Base-by-base conservation (phyloP, 2,797 vertebrate species). In the Gephyroberyx darwinii region DNA sequence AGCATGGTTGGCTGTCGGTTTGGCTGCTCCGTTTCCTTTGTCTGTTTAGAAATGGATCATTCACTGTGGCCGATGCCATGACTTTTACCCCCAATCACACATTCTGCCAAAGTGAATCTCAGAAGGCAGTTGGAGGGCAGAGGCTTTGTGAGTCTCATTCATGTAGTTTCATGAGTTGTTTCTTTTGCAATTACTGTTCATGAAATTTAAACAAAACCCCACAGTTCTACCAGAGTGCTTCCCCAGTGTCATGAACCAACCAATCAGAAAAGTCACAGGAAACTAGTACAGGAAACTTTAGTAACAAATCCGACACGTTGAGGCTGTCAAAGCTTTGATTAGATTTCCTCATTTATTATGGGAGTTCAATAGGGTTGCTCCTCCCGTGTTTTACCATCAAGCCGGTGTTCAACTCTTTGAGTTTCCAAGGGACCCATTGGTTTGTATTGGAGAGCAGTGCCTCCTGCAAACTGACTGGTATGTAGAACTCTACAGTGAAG, bases 41-140 rank as follows among this genome's bases (percentile, higher is more conserved):
- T 67, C 22, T 59, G 30, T 74, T 78, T 64, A 8, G 30, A 78
- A 65, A 71, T 48, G 52, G 53, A 61, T 61, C 5, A 9, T 52
- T 58, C 43, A 8, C 41, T 22, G 61, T 10, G 2, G 26, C 6
- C 0, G 7, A 39, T 56, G 61, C 56, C 26, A 5, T 4, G 30
- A 65, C 22, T 14, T 60, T 19, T 48, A 62, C 52, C 39, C 22
- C 8, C 10, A 17, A 48, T 71, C 56, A 41, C 17, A 53, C 58
- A 3, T 22, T 19, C 5, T 17, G 35, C 70, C 52, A 69, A 60
- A 62, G 2, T 20, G 45, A 2, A 35, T 17, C 62, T 47, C 0
- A 31, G 2, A 20, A 16, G 12, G 39, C 8, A 8, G 33, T 7
- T 5, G 19, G 30, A n/a, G 37, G 22, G 3, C 39, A 53, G 31